Percentiles rank a stretch among this genome's conserved stretches.
Evolutionary conservation across 2,113 vertebrate genomes (phyloP).

Genomic region (Pseudois nayaur): DNA sequence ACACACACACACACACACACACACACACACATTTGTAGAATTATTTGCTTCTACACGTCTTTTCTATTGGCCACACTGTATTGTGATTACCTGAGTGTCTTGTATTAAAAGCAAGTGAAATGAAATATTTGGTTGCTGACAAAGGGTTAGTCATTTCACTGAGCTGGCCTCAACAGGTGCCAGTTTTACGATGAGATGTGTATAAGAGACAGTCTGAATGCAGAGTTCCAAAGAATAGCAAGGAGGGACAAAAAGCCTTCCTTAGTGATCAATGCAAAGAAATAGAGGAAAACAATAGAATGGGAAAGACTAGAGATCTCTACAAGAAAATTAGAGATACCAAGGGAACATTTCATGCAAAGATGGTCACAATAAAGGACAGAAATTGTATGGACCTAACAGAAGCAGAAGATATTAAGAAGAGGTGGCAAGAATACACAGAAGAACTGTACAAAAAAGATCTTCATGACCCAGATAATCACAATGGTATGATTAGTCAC

Average conservation of each 20-base stretch:
- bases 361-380: background rate
- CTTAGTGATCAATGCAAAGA: background rate
- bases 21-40: too few relatives aligned
- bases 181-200: too few relatives aligned
- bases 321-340: background rate
- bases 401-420: background rate
- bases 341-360: background rate
- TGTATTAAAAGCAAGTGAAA: too few relatives aligned
- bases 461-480: background rate
- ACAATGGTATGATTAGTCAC: background rate
- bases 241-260: background rate
- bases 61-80: too few relatives aligned
- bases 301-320: background rate
- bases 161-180: too few relatives aligned
- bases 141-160: too few relatives aligned
- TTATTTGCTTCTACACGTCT: too few relatives aligned
- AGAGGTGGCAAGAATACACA: background rate
- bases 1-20: too few relatives aligned
- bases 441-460: background rate
- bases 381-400: background rate
- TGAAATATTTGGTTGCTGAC: too few relatives aligned
- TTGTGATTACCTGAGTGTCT: too few relatives aligned
- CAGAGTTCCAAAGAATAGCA: background rate
- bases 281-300: background rate
- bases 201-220: too few relatives aligned